Percentiles rank a stretch among this genome's conserved stretches.
Evolutionary conservation across 2,797 vertebrate genomes (phyloP).

Genomic region (Acanthurus tractus): DNA sequence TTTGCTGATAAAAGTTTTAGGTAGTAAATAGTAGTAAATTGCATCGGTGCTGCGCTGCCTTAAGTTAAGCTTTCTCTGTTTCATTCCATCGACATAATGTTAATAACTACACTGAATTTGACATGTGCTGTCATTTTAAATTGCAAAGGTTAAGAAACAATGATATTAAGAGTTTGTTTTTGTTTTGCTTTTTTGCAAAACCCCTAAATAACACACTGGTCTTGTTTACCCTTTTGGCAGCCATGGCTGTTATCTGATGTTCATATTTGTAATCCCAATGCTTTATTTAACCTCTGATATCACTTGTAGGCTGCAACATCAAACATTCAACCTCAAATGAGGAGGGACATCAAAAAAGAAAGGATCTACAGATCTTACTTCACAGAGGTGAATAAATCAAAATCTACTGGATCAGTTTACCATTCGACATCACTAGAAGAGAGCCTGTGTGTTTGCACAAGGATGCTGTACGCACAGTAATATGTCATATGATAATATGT

Average conservation of each 20-base stretch:
- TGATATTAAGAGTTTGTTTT: too few species aligned
- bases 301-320: neutral
- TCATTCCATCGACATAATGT: too few species aligned
- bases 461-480: neutral
- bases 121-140: too few species aligned
- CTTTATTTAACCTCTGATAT: conserved; percentile 4
- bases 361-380: conserved; percentile 14
- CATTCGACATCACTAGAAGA: neutral
- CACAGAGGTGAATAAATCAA: neutral
- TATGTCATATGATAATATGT: neutral
- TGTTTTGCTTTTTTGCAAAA: too few species aligned
- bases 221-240: neutral
- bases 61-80: too few species aligned
- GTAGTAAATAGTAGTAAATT: too few species aligned
- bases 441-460: neutral
- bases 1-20: too few species aligned
- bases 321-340: neutral
- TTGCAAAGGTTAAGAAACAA: too few species aligned
- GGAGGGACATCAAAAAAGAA: conserved; percentile 10
- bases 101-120: too few species aligned
- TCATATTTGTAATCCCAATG: neutral
- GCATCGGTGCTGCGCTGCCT: too few species aligned
- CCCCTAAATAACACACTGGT: neutral
- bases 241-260: neutral
- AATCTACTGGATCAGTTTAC: conserved; percentile 5